These are phyloP conservation scores for Sapayoa aenigma DNA, from an alignment of 2,113 vertebrate species.

Conservation along the genomic window DNA sequence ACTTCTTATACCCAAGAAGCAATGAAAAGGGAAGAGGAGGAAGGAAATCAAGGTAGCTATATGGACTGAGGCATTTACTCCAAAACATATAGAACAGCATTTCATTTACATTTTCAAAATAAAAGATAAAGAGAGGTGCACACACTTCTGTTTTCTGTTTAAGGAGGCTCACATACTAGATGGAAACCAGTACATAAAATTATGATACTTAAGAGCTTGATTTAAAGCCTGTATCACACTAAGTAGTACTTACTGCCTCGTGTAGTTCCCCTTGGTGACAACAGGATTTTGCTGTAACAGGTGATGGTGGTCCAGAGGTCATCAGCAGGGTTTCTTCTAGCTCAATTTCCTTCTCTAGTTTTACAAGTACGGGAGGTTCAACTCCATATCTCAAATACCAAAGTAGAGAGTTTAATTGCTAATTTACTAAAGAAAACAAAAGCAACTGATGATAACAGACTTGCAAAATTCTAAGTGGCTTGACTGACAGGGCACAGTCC, in stretches of 20 bases:
- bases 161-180: not conserved
- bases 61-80: not conserved
- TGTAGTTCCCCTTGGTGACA: slow-evolving; percentile 89
- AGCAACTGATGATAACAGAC: not conserved
- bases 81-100: not conserved
- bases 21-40: not conserved
- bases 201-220: not conserved
- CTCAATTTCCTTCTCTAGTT: slow-evolving; percentile 98
- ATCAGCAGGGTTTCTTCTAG: slow-evolving; percentile 90
- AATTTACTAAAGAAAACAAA: not conserved
- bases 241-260: slow-evolving; percentile 81
- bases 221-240: not conserved
- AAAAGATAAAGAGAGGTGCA: not conserved
- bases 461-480: not conserved
- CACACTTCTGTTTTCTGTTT: not conserved
- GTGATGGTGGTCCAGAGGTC: slow-evolving; percentile 77
- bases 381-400: slow-evolving; percentile 83
- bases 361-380: slow-evolving; percentile 93
- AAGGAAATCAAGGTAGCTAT: not conserved
- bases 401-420: not conserved
- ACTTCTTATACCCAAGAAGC: not conserved
- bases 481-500: not conserved
- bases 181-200: not conserved
- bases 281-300: slow-evolving; percentile 85
- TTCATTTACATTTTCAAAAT: not conserved